Evolutionary conservation across 64 coral and sea anemone species (phyloP).

Genomic region (Dendronephthya gigantea): DNA sequence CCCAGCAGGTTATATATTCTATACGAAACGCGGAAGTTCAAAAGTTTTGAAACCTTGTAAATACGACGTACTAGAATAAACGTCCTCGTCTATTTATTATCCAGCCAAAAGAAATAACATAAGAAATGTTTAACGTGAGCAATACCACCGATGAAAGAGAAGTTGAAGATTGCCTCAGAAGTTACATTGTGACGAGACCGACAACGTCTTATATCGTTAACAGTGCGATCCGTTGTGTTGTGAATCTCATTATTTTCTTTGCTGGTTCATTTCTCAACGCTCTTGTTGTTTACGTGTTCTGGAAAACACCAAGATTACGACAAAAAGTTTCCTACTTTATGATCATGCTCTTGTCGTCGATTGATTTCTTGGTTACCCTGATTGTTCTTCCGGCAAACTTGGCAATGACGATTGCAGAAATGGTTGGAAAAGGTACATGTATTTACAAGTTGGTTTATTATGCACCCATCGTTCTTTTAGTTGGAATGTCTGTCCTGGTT

Average conservation of each 20-base stretch:
- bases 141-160: not conserved
- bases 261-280: not conserved
- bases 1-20: too few relatives aligned
- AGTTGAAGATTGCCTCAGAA: not conserved
- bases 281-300: not conserved
- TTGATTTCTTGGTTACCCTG: not conserved
- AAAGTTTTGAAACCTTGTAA: too few relatives aligned
- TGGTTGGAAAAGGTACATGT: not conserved
- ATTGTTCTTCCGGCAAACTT: not conserved
- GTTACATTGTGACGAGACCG: not conserved
- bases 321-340: conserved; percentile 1
- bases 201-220: not conserved
- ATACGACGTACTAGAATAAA: too few relatives aligned
- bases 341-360: not conserved
- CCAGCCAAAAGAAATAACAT: too few relatives aligned
- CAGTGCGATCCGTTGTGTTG: not conserved
- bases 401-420: not conserved
- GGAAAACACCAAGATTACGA: not conserved
- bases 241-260: not conserved
- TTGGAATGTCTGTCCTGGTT: not conserved
- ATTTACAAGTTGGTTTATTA: not conserved
- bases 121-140: too few relatives aligned
- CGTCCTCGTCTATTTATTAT: too few relatives aligned
- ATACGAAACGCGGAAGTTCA: too few relatives aligned
- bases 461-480: not conserved